A percentile compares a stretch with the other conserved stretches of the same genome.
These are phyloP conservation scores for Plemyria rubiginata DNA, from an alignment of 2,888 invertebrate genomes.

Conservation along the genomic window DNA sequence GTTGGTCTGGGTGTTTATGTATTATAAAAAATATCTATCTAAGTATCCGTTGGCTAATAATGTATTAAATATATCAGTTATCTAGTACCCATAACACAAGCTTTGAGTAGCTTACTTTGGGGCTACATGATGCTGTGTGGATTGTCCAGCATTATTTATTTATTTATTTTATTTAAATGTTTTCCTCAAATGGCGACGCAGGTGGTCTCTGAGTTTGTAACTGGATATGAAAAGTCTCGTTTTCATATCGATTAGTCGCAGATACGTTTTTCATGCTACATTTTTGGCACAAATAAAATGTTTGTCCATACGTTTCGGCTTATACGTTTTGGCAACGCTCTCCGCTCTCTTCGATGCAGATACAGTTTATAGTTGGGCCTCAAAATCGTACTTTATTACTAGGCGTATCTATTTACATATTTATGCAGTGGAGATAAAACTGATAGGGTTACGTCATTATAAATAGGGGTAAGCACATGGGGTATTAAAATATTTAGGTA, in stretches of 20 bases:
- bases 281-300: conserved; percentile 41
- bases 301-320: conserved; percentile 32
- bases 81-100: no score
- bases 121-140: no score
- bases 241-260: conserved; percentile 14
- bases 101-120: no score
- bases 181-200: no score
- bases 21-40: no score
- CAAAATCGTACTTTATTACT: conserved; percentile 35
- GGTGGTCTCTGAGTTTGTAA: neutral
- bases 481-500: no score
- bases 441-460: neutral
- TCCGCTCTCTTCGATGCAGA: conserved; percentile 32
- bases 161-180: no score
- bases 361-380: conserved; percentile 34
- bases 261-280: conserved; percentile 27
- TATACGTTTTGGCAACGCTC: conserved; percentile 40
- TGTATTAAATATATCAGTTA: no score
- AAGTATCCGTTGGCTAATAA: no score
- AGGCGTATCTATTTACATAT: conserved; percentile 28
- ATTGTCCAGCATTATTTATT: no score
- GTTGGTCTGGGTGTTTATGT: no score
- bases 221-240: conserved; percentile 4
- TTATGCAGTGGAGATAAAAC: conserved; percentile 20
- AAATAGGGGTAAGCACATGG: neutral